Evolutionary conservation across 2,113 vertebrate species (phyloP).

Genomic region (Chelonoidis abingdonii): DNA sequence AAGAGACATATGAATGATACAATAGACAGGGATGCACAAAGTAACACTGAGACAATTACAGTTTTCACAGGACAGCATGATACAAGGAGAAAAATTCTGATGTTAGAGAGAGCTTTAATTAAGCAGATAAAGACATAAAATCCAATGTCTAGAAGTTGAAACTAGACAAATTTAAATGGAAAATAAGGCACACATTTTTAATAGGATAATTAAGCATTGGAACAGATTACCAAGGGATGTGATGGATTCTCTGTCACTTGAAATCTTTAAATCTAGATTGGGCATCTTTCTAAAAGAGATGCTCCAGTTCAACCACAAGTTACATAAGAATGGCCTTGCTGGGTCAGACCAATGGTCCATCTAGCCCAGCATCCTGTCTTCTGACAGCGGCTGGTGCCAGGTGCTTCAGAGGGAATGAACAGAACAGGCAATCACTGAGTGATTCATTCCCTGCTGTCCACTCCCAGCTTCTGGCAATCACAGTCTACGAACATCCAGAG

Average conservation of each 20-base stretch:
- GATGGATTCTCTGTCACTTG: neutral
- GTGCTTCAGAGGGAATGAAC: neutral
- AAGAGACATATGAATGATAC: too few species aligned
- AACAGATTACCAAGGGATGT: neutral
- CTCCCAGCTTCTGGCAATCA: neutral
- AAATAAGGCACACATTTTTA: neutral
- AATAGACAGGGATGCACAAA: neutral
- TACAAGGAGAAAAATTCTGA: neutral
- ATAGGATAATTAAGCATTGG: neutral
- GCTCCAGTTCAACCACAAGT: neutral
- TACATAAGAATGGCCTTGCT: neutral
- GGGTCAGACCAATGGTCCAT: neutral
- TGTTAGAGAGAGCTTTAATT: neutral
- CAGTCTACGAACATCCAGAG: neutral
- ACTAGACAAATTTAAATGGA: neutral
- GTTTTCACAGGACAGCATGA: neutral
- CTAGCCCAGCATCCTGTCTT: neutral
- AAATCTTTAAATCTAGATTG: neutral
- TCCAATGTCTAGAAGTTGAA: neutral
- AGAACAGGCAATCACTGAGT: neutral
- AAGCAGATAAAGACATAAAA: neutral
- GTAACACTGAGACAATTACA: neutral
- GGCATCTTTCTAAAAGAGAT: neutral
- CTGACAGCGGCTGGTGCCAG: neutral
- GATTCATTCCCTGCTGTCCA: neutral